Conservation (phyloP, 2,888 invertebrate species). For the Tribolium freemani region DNA sequence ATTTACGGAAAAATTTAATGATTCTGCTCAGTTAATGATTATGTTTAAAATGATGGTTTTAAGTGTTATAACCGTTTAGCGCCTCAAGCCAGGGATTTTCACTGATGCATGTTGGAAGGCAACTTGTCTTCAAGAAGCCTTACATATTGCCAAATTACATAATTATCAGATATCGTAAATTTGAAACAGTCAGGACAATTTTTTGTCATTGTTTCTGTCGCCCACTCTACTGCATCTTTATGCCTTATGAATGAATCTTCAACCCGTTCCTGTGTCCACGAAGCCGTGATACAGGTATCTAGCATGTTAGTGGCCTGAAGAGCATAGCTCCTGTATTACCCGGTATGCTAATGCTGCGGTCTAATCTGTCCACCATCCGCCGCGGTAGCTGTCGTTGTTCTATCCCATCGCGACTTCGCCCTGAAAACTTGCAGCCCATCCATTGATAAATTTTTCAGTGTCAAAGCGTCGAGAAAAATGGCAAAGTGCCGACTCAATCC, state of each 20-base stretch:
- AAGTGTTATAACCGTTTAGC: too few relatives aligned
- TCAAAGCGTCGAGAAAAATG: conserved; percentile 6
- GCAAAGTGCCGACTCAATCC: conserved; percentile 19
- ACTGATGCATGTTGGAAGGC: too few relatives aligned
- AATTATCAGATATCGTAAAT: too few relatives aligned
- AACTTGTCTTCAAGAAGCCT: too few relatives aligned
- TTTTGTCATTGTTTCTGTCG: background rate
- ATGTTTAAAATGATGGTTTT: too few relatives aligned
- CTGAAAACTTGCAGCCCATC: background rate
- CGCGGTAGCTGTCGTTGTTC: conserved; percentile 32
- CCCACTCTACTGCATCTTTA: background rate
- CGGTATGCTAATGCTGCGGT: conserved; percentile 60
- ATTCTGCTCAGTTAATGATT: background rate
- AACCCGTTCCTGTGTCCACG: background rate
- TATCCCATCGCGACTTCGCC: conserved; percentile 4
- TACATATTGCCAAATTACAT: too few relatives aligned
- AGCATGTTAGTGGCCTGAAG: conserved; percentile 37
- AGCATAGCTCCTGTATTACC: conserved; percentile 57
- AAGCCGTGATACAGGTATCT: conserved; percentile 8
- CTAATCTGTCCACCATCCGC: conserved; percentile 60
- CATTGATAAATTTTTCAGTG: conserved; percentile 29
- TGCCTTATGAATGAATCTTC: background rate
- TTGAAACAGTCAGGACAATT: too few relatives aligned
- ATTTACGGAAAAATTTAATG: background rate
- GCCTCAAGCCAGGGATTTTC: too few relatives aligned